Evolutionary conservation across 2,113 vertebrate species (phyloP).

Genomic region (Narcine bancroftii): DNA sequence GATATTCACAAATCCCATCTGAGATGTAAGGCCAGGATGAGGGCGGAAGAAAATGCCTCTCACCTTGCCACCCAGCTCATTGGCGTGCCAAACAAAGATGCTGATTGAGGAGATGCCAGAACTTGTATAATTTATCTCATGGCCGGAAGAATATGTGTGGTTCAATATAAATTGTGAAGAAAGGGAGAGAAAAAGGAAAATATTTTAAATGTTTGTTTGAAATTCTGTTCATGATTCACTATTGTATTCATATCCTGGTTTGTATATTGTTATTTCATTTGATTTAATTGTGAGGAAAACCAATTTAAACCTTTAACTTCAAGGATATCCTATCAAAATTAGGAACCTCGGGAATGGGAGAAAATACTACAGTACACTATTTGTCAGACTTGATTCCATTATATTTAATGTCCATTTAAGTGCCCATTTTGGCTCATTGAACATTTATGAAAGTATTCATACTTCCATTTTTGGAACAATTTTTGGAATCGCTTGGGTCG

Average conservation of each 20-base stretch:
- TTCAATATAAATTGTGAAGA: background rate
- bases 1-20: background rate
- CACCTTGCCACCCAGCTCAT: background rate
- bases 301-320: background rate
- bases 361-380: background rate
- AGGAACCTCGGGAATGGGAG: background rate
- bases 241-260: background rate
- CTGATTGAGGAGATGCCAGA: conserved; percentile 1
- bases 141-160: background rate
- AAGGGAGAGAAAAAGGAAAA: background rate
- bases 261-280: background rate
- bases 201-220: background rate
- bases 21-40: too few relatives aligned
- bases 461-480: background rate
- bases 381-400: background rate
- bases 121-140: background rate
- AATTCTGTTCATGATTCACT: background rate
- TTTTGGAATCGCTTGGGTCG: background rate
- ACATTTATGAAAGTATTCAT: background rate
- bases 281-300: background rate
- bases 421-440: background rate
- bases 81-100: background rate
- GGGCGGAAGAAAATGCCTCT: background rate
- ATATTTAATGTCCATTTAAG: background rate
- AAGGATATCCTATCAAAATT: background rate